Conservation (phyloP, 1,140 invertebrate genomes). For the Danaus melanippus region DNA sequence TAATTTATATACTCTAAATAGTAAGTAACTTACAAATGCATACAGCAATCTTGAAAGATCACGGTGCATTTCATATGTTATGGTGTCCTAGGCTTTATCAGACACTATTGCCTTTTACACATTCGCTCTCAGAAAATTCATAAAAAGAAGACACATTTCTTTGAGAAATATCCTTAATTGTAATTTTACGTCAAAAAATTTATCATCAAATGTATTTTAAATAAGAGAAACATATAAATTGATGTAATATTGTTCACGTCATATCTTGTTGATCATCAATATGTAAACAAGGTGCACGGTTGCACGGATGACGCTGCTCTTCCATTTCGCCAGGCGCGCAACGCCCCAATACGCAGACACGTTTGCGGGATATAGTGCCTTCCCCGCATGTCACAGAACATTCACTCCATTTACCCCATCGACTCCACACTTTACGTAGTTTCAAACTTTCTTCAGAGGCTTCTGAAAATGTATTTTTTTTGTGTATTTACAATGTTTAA, state of each 20-base stretch:
- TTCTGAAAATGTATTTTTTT: slow-evolving; percentile 5
- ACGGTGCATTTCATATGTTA: too few species aligned
- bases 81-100: too few species aligned
- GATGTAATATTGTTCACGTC: slow-evolving; percentile 28
- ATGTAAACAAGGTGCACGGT: slow-evolving; percentile 25
- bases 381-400: slow-evolving; percentile 51
- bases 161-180: not conserved
- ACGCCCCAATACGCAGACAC: slow-evolving; percentile 44
- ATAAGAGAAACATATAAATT: not conserved
- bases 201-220: not conserved
- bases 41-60: too few species aligned
- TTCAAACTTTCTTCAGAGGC: slow-evolving; percentile 20
- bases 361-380: slow-evolving; percentile 30
- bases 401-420: slow-evolving; percentile 57
- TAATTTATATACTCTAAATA: too few species aligned
- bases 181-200: too few species aligned
- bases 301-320: slow-evolving; percentile 44
- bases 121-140: not conserved
- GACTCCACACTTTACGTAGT: slow-evolving; percentile 52
- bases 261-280: slow-evolving; percentile 5
- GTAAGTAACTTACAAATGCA: too few species aligned
- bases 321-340: slow-evolving; percentile 50
- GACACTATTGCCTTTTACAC: not conserved
- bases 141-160: not conserved
- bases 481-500: too few species aligned